Base-by-base conservation (phyloP, 2,888 invertebrate species). In the Blastobasis adustella region DNA sequence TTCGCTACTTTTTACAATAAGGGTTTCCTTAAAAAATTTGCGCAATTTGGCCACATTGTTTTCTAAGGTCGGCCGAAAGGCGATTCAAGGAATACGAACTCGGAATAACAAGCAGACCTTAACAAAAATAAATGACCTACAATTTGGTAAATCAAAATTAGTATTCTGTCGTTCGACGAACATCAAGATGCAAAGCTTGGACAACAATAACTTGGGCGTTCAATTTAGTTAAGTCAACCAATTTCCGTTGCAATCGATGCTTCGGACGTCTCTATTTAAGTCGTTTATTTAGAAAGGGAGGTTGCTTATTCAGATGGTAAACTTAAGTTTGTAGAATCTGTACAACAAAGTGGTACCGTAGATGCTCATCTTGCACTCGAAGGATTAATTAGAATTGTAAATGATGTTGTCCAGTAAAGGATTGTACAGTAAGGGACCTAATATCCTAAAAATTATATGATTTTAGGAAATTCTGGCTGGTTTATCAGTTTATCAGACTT, bases 321-420 rank as follows among this genome's bases (percentile, higher is more conserved):
- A n/a, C 5, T 5, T 10, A 38, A 46, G 6, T 46, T 38, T 23
- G 23, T 23, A n/a, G n/a, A 46, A 4, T 5, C 46, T 46, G 37
- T 69, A 69, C 61, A 76, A 74, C 73, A 65, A 72, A 76, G 66
- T 65, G 63, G 57, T 60, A 48, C 51, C 59, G 61, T 58, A 67
- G 75, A 73, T 73, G 77, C 69, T 73, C 77, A 73, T 82, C 82
- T 80, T 75, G 71, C 73, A 74, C 71, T 73, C 68, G 63, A 62
- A 64, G 72, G 82, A 82, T 83, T 83, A 81, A 85, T 86, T 86
- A 82, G 76, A 85, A 83, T 86, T 86, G 85, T 79, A 86, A 84
- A 86, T 83, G 76, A 76, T 69, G 23, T 47, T 38, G n/a, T 37
- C 10, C 41, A 42, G 5, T n/a, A 8, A n/a, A 38, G 36, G 7